A percentile compares a stretch with the other conserved stretches of the same genome.
phyloP scores from a whole-genome alignment of 2,113 vertebrate genomes.

The Prunella himalayana region DNA sequence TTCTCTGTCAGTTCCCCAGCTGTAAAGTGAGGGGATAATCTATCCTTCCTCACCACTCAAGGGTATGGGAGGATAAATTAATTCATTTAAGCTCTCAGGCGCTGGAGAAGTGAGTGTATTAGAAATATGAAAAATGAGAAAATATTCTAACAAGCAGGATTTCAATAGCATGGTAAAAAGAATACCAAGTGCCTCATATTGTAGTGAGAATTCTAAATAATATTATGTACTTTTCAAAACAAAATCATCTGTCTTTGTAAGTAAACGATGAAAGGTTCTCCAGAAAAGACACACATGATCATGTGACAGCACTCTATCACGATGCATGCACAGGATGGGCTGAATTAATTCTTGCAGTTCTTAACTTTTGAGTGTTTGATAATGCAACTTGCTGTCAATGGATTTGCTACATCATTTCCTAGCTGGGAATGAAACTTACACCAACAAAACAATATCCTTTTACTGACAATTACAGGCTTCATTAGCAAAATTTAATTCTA shows the following conservation, averaged over 20 bases:
- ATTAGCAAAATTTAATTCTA: neutral
- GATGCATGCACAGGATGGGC: slow-evolving; percentile 3
- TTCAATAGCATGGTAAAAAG: neutral
- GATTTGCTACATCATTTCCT: neutral
- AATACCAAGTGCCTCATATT: neutral
- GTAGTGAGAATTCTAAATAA: neutral
- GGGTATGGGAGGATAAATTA: neutral
- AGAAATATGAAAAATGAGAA: neutral
- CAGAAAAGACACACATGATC: neutral
- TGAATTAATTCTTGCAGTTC: slow-evolving; percentile 61
- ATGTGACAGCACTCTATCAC: neutral
- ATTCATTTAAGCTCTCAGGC: neutral
- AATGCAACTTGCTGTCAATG: neutral
- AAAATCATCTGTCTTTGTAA: neutral
- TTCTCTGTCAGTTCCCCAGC: neutral
- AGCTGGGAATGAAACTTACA: neutral
- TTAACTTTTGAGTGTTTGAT: slow-evolving; percentile 14
- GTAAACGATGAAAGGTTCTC: neutral
- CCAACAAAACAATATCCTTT: neutral
- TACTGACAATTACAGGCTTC: neutral
- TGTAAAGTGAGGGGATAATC: neutral
- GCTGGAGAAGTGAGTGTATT: neutral
- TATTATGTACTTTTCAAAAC: neutral
- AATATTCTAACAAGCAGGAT: neutral
- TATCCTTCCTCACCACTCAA: neutral